Evolutionary conservation across 2,888 invertebrate genomes (phyloP), one percentile per base, ranked within the genome.

Genomic region (Melanargia galathea): DNA sequence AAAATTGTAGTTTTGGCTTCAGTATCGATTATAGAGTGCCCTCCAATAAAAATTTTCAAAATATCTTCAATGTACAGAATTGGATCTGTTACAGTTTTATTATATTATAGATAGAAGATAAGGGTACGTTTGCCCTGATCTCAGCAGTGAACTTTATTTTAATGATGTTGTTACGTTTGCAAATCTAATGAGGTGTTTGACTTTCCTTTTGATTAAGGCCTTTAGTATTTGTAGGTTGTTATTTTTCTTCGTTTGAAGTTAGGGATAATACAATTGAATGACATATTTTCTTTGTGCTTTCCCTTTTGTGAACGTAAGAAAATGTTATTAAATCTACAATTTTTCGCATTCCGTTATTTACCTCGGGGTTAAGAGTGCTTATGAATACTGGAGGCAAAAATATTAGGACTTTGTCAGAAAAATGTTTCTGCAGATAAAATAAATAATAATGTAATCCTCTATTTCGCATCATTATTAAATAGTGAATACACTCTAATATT

Each of bases 141-240:
- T 26, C 30, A 10, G 18, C 51, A 18, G 30, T 18, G 16, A 51
- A 18, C 51, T 33, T 16, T 30, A 51, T n/a, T 30, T 49, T 30
- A 51, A 51, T 18, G 51, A 51, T 18, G 16, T 51, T 30, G 51
- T 49, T 49, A 49, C 30, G 49, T 33, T 51, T 51, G 51, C 51
- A 51, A 51, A 52, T 52, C 33, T 35, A 52, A 52, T 52, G 52
- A 52, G 52, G 52, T 52, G 20, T 52, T 52, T 35, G 52, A 52
- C 52, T 52, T 52, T 52, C 22, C 52, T 20, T 51, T 52, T 52
- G 52, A 52, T 52, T 52, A 52, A 5, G 52, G 20, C 20, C 13
- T 20, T 11, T 20, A 52, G 35, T 52, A 52, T 52, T 35, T 20
- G 52, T 35, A 22, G 30, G 30, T 52, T 35, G 52, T 52, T 52